phyloP scores from a whole-genome alignment of 2,797 vertebrate species.

The Varecia variegata region DNA sequence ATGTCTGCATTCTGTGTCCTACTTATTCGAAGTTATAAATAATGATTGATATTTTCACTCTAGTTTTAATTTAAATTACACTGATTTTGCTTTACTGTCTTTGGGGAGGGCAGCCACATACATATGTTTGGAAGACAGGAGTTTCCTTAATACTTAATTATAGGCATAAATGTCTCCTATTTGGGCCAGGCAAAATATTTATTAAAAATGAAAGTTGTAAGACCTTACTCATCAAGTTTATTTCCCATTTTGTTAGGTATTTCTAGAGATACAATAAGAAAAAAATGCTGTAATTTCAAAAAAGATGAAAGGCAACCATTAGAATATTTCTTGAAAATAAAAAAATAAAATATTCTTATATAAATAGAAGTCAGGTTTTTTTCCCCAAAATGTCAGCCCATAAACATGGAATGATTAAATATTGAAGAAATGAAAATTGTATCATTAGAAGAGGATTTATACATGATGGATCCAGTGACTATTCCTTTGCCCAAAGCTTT shows the following conservation, averaged over 20 bases:
- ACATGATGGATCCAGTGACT: neutral
- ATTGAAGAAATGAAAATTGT: neutral
- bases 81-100: neutral
- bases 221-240: neutral
- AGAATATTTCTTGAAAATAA: slow-evolving; percentile 19
- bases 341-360: neutral
- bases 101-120: neutral
- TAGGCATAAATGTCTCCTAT: neutral
- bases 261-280: neutral
- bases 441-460: neutral
- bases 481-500: neutral
- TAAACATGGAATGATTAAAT: slow-evolving; percentile 45
- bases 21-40: neutral
- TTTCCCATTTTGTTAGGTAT: neutral
- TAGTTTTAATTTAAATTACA: neutral
- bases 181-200: neutral
- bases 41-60: neutral
- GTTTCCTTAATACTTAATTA: slow-evolving; percentile 33
- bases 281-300: neutral
- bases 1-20: neutral
- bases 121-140: neutral
- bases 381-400: neutral
- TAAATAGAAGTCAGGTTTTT: neutral
- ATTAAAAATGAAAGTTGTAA: neutral
- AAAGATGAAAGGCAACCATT: neutral